Percentiles rank a stretch among this genome's conserved stretches.
These are phyloP conservation scores for Crambe crambe DNA, from an alignment of 37 sponge, comb jelly and placozoan species.

Conservation along the genomic window DNA sequence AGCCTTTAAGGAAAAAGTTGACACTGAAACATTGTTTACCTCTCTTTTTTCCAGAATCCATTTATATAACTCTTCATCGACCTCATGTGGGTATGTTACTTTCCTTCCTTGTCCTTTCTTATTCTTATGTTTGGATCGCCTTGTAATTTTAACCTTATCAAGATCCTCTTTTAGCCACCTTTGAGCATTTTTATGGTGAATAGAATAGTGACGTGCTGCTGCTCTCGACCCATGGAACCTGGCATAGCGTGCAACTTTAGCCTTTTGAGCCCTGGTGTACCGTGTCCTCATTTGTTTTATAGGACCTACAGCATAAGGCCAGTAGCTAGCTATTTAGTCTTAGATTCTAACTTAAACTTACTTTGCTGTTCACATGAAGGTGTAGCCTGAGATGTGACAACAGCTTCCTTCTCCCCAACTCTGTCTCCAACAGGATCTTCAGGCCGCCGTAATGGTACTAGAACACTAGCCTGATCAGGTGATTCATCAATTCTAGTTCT, in stretches of 20 bases:
- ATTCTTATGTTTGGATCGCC: background rate
- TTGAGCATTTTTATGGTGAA: background rate
- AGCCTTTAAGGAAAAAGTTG: background rate
- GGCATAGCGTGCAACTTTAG: background rate
- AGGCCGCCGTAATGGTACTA: no score
- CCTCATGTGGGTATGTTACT: constrained; percentile 1
- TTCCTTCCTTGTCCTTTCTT: constrained; percentile 20
- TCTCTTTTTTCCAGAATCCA: constrained; percentile 34
- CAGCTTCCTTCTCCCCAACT: no score
- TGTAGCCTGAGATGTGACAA: no score
- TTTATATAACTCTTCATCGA: constrained; percentile 6
- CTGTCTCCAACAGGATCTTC: no score
- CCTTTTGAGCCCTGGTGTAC: background rate
- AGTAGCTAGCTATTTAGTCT: no score
- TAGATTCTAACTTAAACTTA: no score
- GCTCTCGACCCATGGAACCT: background rate
- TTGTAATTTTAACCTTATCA: background rate
- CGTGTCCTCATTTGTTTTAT: background rate
- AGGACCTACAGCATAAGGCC: no score
- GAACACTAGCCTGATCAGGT: no score
- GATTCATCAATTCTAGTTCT: no score
- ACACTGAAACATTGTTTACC: background rate
- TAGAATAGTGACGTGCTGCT: background rate
- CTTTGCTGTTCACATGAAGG: no score
- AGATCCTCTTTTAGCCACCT: constrained; percentile 3